phyloP scores from a whole-genome alignment of 2,888 invertebrate species.

The Eupithecia subumbrata region DNA sequence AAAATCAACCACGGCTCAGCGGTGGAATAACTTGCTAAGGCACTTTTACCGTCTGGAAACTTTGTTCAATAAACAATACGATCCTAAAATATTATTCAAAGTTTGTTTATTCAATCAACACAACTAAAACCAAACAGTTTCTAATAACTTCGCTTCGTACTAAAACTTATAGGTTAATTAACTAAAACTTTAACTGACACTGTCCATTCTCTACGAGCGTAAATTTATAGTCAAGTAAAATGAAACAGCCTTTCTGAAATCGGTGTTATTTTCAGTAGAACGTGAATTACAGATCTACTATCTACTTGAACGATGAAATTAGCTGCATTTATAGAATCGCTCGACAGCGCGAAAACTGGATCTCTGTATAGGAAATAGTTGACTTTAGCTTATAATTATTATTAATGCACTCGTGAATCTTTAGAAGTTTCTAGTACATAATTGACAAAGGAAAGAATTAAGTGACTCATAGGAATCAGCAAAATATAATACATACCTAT shows the following conservation, averaged over 20 bases:
- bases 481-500: background rate
- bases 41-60: background rate
- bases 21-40: background rate
- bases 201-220: background rate
- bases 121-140: background rate
- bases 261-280: slow-evolving; percentile 65
- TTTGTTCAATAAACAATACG: background rate
- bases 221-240: background rate
- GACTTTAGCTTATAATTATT: background rate
- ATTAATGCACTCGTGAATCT: background rate
- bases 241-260: background rate
- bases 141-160: background rate
- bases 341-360: background rate
- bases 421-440: background rate
- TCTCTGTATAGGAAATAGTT: background rate
- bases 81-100: background rate
- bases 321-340: slow-evolving; percentile 40
- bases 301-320: slow-evolving; percentile 55
- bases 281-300: slow-evolving; percentile 59
- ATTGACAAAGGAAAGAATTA: background rate
- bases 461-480: background rate
- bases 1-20: background rate
- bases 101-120: background rate
- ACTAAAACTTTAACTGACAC: background rate
- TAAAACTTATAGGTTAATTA: background rate